Percentiles rank a stretch among this genome's conserved stretches.
These are phyloP conservation scores for Anastatus disparis DNA, from an alignment of 1,140 invertebrate genomes.

Conservation along the genomic window DNA sequence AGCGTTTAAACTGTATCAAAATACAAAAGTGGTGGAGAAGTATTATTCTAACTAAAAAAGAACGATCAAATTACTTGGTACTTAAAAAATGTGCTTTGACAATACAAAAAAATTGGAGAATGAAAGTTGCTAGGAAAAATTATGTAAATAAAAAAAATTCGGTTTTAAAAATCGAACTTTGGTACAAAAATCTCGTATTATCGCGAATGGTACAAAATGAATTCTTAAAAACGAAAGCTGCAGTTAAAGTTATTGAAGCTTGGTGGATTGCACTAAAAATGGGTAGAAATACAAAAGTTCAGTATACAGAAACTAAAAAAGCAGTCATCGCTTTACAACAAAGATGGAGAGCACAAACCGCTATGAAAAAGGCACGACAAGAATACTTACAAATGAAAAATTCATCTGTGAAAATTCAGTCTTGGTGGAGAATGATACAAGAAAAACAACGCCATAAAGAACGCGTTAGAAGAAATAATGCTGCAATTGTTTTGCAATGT, in stretches of 20 bases:
- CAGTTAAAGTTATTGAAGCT: constrained; percentile 58
- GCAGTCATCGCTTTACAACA: constrained; percentile 47
- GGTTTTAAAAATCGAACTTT: constrained; percentile 45
- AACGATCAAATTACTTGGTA: constrained; percentile 24
- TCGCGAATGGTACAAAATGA: constrained; percentile 42
- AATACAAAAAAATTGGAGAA: constrained; percentile 53
- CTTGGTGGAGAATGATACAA: constrained; percentile 50
- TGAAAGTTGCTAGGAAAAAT: constrained; percentile 29
- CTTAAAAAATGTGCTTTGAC: constrained; percentile 41
- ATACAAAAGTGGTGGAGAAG: constrained; percentile 54
- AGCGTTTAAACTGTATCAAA: constrained; percentile 29
- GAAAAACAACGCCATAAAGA: constrained; percentile 17
- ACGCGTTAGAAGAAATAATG: constrained; percentile 32
- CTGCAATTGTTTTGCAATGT: constrained; percentile 46
- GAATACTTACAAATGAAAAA: constrained; percentile 49
- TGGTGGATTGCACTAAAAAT: constrained; percentile 56
- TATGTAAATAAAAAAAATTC: constrained; percentile 43
- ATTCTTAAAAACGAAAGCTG: constrained; percentile 52
- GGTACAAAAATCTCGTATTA: constrained; percentile 43
- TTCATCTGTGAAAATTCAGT: constrained; percentile 53
- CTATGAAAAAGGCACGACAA: constrained; percentile 45
- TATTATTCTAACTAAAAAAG: constrained; percentile 5
- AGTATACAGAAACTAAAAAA: constrained; percentile 42
- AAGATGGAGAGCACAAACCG: constrained; percentile 46
- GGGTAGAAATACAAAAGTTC: constrained; percentile 46